A percentile compares a stretch with the other conserved stretches of the same genome.
phyloP scores from a whole-genome alignment of 2,888 invertebrate species.

The Caenorhabditis panamensis region DNA sequence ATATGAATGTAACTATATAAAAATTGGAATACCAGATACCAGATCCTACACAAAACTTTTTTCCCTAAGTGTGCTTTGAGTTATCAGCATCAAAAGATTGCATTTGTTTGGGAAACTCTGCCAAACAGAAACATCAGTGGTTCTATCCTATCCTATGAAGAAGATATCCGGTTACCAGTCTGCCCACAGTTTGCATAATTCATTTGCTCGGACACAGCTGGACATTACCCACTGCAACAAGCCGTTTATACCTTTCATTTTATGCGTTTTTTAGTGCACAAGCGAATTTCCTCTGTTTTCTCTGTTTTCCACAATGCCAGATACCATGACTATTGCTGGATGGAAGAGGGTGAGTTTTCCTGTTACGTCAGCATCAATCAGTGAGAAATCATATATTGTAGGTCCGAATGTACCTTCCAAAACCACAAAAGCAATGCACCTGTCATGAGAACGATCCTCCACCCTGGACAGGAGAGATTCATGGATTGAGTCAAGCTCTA shows the following conservation, averaged over 20 bases:
- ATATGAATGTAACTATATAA: too few species aligned
- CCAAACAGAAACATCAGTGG: conserved; percentile 8
- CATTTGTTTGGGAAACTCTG: too few species aligned
- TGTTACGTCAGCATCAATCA: background rate
- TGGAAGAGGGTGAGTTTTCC: conserved; percentile 44
- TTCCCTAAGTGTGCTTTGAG: too few species aligned
- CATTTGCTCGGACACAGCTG: conserved; percentile 34
- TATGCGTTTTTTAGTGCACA: conserved; percentile 54
- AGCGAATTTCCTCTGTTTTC: conserved; percentile 25
- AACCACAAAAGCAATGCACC: conserved; percentile 69
- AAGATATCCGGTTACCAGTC: conserved; percentile 49
- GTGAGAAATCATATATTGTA: conserved; percentile 13
- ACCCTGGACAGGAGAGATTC: conserved; percentile 80
- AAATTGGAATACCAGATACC: too few species aligned
- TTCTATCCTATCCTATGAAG: too few species aligned
- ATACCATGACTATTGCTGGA: conserved; percentile 31
- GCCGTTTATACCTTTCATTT: conserved; percentile 31
- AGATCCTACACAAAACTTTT: too few species aligned
- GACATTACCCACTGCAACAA: conserved; percentile 1
- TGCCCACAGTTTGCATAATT: conserved; percentile 42
- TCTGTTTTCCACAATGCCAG: conserved; percentile 42
- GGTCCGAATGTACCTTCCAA: conserved; percentile 66
- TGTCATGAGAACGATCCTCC: conserved; percentile 77
- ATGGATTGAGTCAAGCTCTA: conserved; percentile 76
- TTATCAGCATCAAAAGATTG: too few species aligned